Evolutionary conservation across 2,113 vertebrate species (phyloP), one percentile per base, ranked within the genome.

Genomic region (Casuarius casuarius): DNA sequence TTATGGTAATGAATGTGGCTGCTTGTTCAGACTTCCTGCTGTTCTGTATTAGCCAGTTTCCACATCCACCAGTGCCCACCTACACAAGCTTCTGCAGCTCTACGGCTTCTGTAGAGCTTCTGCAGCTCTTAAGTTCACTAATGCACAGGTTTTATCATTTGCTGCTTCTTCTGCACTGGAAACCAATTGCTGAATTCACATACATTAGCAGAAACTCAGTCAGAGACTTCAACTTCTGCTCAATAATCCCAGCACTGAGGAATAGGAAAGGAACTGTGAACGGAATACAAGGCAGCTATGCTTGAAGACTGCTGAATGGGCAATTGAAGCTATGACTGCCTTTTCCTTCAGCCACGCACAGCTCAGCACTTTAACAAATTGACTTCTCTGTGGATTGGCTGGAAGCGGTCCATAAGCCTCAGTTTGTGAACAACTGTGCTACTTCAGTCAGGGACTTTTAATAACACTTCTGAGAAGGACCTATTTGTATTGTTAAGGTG

Each of bases 111-210:
- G 28, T 3, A 67, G 40, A 23, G 40, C 28, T 44, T 26, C 22
- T 12, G 52, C 54, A 56, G 15, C 26, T 65, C 38, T 42, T 22
- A 38, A 14, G 17, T 16, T 74, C 13, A 12, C 9, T 19, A 49
- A 63, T 15, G 13, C 0, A 2, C 1, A 5, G 25, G 28, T 68
- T 92, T 62, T 26, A 67, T 40, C 54, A 63, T 10, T 2, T 0
- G 33, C 48, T 58, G 56, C 66, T n/a, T 28, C 48, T 89, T 44
- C 84, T 20, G 3, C 12, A 14, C 33, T 7, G 1, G 31, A 48
- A 44, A 59, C 2, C 0, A 0, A 3, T 1, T 40, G 35, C 75
- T 25, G 23, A 71, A 14, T 28, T 70, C 67, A 85, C 12, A 20
- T 2, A 33, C 40, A n/a, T 17, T 5, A 56, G 29, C 46, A 22